phyloP scores from a whole-genome alignment of 2,797 vertebrate species.

The Enteromius trimaculatus region DNA sequence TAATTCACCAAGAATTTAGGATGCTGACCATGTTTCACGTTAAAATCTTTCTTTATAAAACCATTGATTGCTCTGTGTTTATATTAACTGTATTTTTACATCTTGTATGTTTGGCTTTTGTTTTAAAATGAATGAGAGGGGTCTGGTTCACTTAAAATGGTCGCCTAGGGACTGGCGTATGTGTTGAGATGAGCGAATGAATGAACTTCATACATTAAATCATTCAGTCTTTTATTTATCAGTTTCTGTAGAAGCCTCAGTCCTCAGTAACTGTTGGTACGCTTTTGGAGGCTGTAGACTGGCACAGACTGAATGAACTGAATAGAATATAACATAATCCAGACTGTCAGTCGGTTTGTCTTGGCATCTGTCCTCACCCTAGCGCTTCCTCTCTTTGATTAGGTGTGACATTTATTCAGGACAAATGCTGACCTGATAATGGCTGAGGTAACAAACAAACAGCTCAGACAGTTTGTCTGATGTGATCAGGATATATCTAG shows the following conservation, averaged over 20 bases:
- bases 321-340: conserved; percentile 21
- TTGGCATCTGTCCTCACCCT: conserved; percentile 6
- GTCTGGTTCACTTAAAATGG: conserved; percentile 20
- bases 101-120: neutral
- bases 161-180: conserved; percentile 10
- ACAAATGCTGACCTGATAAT: conserved; percentile 25
- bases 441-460: conserved; percentile 11
- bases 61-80: neutral
- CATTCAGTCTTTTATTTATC: conserved; percentile 2
- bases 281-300: neutral
- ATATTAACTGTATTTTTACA: neutral
- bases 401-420: conserved; percentile 23
- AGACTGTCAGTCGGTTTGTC: conserved; percentile 19
- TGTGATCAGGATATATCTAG: neutral
- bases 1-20: neutral
- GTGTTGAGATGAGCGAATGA: conserved; percentile 9
- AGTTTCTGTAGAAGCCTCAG: neutral
- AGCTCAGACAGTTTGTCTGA: conserved; percentile 23
- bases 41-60: neutral
- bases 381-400: conserved; percentile 14
- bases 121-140: neutral
- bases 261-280: neutral
- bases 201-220: neutral
- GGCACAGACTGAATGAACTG: neutral
- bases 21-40: neutral